Conservation (phyloP, 2,113 vertebrate genomes). For the Steatornis caripensis region DNA sequence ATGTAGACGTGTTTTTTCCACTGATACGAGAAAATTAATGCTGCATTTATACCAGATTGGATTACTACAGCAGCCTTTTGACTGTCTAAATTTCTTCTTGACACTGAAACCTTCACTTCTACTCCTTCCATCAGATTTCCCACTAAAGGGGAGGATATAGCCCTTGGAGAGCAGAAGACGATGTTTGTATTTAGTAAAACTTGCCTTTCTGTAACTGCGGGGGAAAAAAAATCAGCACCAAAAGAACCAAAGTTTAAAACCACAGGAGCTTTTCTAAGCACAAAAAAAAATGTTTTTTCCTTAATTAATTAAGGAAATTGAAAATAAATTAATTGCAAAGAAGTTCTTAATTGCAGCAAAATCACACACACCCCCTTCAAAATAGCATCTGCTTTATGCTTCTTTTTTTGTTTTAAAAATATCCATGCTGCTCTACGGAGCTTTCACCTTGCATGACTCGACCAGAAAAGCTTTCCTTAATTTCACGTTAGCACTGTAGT, state of each 20-base stretch:
- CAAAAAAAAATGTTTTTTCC: not conserved
- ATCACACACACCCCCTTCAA: not conserved
- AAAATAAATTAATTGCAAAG: not conserved
- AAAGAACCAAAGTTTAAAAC: not conserved
- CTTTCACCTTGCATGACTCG: not conserved
- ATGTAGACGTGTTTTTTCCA: not conserved
- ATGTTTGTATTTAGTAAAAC: not conserved
- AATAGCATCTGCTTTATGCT: not conserved
- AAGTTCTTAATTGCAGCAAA: not conserved
- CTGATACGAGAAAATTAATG: not conserved
- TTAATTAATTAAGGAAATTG: not conserved
- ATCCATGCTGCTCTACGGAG: not conserved
- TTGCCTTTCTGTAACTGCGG: not conserved
- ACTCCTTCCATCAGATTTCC: not conserved
- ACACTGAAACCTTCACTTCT: not conserved
- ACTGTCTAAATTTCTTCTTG: not conserved
- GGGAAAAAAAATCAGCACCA: not conserved
- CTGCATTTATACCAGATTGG: not conserved
- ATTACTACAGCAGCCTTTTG: not conserved
- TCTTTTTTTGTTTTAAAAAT: not conserved
- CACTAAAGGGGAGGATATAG: not conserved
- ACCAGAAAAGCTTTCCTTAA: not conserved
- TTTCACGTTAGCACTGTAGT: not conserved
- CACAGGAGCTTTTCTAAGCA: not conserved
- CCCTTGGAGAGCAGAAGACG: not conserved